phyloP scores from a whole-genome alignment of 2,113 vertebrate species.

The Nettapus auritus region DNA sequence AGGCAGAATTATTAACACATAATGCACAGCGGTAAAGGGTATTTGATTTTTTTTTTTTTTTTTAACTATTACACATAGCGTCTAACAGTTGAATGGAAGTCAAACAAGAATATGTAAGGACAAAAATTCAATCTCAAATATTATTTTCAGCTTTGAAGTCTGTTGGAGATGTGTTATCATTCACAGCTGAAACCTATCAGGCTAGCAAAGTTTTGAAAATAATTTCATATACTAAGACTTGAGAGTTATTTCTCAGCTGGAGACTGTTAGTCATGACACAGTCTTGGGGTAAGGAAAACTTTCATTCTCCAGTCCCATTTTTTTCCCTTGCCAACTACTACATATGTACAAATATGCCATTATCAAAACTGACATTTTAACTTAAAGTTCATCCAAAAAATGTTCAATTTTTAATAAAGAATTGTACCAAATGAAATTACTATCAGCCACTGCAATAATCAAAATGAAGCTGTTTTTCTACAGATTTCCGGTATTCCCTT shows the following conservation, averaged over 20 bases:
- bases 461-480: not conserved
- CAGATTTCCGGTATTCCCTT: not conserved
- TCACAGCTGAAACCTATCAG: not conserved
- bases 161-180: not conserved
- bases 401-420: not conserved
- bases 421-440: not conserved
- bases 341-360: not conserved
- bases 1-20: not conserved
- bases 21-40: not conserved
- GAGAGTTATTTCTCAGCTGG: not conserved
- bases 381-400: not conserved
- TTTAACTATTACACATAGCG: not conserved
- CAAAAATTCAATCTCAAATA: not conserved
- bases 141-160: not conserved
- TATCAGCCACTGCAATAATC: not conserved
- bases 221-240: not conserved
- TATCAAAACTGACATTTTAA: not conserved
- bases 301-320: not conserved
- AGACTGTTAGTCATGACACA: not conserved
- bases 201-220: not conserved
- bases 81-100: not conserved
- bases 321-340: not conserved
- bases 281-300: not conserved
- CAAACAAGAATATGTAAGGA: not conserved
- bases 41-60: not conserved